phyloP scores from a whole-genome alignment of 2,797 vertebrate species.

The Notamacropus eugenii region DNA sequence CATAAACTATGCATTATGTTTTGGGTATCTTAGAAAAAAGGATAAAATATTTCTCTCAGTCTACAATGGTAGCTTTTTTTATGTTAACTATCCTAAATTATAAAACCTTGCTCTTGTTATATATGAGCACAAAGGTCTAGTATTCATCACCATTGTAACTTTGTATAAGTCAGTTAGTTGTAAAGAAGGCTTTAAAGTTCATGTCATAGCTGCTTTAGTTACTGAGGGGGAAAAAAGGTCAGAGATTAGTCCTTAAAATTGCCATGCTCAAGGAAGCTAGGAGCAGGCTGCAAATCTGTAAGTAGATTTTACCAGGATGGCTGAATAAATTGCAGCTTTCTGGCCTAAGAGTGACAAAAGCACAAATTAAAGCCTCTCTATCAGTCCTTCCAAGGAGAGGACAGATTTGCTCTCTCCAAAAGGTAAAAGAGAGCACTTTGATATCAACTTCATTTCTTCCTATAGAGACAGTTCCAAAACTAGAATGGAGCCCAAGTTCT shows the following conservation, averaged over 20 bases:
- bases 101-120: not conserved
- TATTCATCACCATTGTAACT: not conserved
- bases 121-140: not conserved
- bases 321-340: not conserved
- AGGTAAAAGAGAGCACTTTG: not conserved
- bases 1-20: not conserved
- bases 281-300: not conserved
- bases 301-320: not conserved
- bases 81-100: not conserved
- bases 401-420: accelerated
- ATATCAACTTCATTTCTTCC: not conserved
- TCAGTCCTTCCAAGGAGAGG: not conserved
- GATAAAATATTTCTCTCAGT: not conserved
- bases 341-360: not conserved
- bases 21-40: not conserved
- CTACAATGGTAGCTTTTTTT: not conserved
- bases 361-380: not conserved
- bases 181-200: not conserved
- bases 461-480: constrained; percentile 2
- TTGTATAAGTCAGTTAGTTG: not conserved
- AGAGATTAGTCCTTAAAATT: not conserved
- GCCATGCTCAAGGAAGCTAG: not conserved
- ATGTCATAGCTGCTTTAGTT: not conserved
- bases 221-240: not conserved
- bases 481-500: accelerated